Percentiles rank a stretch among this genome's conserved stretches.
Conservation (phyloP, 2,797 vertebrate species). For the Cryptoprocta ferox region DNA sequence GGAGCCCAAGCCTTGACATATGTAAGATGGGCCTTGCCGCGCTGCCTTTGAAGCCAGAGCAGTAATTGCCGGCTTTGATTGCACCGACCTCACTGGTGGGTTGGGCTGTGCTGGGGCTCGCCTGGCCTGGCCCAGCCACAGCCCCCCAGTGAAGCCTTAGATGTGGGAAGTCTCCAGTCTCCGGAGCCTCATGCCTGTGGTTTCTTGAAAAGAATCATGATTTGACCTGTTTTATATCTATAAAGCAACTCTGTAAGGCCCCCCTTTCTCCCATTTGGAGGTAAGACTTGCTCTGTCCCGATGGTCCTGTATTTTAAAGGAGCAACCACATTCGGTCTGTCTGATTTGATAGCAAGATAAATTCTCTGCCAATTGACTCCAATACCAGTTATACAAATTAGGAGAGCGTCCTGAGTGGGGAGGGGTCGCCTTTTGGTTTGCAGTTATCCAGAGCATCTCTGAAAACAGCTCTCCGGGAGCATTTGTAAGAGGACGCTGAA, state of each 20-base stretch:
- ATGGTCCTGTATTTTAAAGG: neutral
- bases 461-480: neutral
- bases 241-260: constrained; percentile 70
- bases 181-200: constrained; percentile 93
- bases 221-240: constrained; percentile 87
- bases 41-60: constrained; percentile 93
- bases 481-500: neutral
- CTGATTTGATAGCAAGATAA: neutral
- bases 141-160: constrained; percentile 92
- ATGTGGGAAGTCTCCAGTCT: constrained; percentile 93
- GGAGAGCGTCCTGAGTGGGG: neutral
- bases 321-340: neutral
- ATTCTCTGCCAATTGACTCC: neutral
- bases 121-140: constrained; percentile 88
- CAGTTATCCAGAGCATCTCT: neutral
- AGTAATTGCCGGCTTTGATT: constrained; percentile 94
- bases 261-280: constrained; percentile 24
- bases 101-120: constrained; percentile 90
- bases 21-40: constrained; percentile 87
- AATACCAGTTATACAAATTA: neutral
- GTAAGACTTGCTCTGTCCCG: constrained; percentile 69
- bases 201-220: constrained; percentile 91
- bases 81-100: constrained; percentile 88
- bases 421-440: neutral
- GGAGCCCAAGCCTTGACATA: constrained; percentile 83